Percentiles rank a stretch among this genome's conserved stretches.
Evolutionary conservation across 2,888 invertebrate species (phyloP).

Genomic region (Hipparchia sbordonii): DNA sequence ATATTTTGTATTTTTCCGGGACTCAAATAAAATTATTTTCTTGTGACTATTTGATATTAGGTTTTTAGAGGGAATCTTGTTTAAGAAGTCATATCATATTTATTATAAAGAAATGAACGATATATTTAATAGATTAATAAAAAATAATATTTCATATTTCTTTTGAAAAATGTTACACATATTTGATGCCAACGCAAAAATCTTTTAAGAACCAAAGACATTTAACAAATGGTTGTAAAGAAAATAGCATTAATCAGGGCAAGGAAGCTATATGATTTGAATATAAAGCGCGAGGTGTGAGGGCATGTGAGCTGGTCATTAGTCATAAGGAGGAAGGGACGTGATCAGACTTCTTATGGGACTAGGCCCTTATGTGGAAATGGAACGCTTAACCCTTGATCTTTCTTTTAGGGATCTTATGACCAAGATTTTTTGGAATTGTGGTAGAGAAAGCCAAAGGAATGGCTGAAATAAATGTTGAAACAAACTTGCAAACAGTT

Average conservation of each 20-base stretch:
- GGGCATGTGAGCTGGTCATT: conserved; percentile 78
- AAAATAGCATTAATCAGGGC: conserved; percentile 79
- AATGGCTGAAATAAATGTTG: neutral
- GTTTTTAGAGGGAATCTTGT: no score
- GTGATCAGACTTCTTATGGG: conserved; percentile 66
- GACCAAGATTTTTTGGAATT: neutral
- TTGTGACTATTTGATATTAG: no score
- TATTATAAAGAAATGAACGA: no score
- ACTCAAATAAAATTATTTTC: no score
- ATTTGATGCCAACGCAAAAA: neutral
- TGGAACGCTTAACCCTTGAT: conserved; percentile 32
- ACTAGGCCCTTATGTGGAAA: conserved; percentile 41
- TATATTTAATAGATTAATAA: no score
- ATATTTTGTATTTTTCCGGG: no score
- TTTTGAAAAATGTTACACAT: no score
- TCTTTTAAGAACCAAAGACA: conserved; percentile 52
- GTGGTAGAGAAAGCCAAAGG: neutral
- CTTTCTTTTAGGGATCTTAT: conserved; percentile 18
- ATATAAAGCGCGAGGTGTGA: conserved; percentile 70
- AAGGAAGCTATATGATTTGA: conserved; percentile 79
- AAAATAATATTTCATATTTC: no score
- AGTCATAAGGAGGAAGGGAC: conserved; percentile 75
- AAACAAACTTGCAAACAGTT: no score
- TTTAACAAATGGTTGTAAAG: conserved; percentile 70
- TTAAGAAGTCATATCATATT: no score